These are phyloP conservation scores for Corella eumyota DNA, from an alignment of 23 tunicate genomes.

Conservation along the genomic window DNA sequence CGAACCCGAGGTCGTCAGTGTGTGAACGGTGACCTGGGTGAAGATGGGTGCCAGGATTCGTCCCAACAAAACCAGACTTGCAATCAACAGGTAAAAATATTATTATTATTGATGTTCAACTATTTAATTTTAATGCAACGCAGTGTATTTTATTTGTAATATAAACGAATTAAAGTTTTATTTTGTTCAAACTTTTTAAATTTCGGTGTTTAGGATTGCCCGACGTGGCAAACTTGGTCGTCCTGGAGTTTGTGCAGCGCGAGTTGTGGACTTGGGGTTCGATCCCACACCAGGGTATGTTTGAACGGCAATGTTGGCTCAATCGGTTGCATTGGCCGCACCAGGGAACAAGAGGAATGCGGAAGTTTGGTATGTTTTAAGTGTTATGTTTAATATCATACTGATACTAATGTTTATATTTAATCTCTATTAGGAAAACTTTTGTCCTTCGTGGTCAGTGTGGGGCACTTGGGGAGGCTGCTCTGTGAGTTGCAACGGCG, in stretches of 20 bases:
- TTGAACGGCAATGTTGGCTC: constrained; percentile 42
- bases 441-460: constrained; percentile 22
- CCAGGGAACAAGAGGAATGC: constrained; percentile 3
- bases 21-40: constrained; percentile 51
- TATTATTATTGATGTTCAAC: background rate
- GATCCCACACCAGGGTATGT: constrained; percentile 31
- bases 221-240: constrained; percentile 51
- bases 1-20: constrained; percentile 24
- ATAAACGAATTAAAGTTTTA: too few species aligned
- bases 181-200: background rate
- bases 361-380: constrained; percentile 22
- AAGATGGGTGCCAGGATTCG: constrained; percentile 35
- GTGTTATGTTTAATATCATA: background rate
- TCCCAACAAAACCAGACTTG: background rate
- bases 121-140: background rate
- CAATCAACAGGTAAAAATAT: background rate
- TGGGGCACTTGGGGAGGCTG: constrained; percentile 45
- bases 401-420: background rate
- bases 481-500: constrained; percentile 35
- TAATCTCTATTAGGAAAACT: background rate
- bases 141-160: background rate
- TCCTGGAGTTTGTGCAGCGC: constrained; percentile 35
- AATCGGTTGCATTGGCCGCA: constrained; percentile 17
- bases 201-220: constrained; percentile 26
- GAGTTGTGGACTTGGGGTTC: constrained; percentile 43